These are phyloP conservation scores for Sminthurinus aureus DNA, from an alignment of 2,888 invertebrate genomes.

Conservation along the genomic window DNA sequence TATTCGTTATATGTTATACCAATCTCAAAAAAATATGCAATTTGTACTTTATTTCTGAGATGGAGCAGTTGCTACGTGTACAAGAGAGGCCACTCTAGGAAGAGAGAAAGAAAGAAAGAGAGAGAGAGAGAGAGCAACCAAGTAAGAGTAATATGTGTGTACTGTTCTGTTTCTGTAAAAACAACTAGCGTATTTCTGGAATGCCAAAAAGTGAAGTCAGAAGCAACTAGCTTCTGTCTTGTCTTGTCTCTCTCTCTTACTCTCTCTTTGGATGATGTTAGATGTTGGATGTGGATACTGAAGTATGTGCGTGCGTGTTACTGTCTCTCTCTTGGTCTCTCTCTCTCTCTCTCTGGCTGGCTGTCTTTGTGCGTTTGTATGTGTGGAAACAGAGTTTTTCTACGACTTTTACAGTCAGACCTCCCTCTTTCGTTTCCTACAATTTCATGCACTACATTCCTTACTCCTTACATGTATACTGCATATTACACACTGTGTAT, in stretches of 20 bases:
- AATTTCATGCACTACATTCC: neutral
- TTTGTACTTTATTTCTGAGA: constrained; percentile 1
- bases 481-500: too few relatives aligned
- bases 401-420: neutral
- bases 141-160: neutral
- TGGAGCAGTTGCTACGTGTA: neutral
- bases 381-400: neutral
- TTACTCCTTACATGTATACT: too few relatives aligned
- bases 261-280: too few relatives aligned
- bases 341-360: neutral
- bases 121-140: neutral
- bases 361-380: neutral
- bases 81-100: neutral
- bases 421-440: neutral
- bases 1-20: too few relatives aligned
- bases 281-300: too few relatives aligned
- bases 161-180: constrained; percentile 9
- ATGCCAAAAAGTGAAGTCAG: neutral
- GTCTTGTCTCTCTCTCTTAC: too few relatives aligned
- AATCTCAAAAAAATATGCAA: constrained; percentile 19
- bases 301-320: neutral
- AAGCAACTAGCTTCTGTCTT: constrained; percentile 1
- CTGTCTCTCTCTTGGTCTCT: neutral
- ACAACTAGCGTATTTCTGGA: constrained; percentile 1
- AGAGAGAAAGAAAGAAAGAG: neutral